These are phyloP conservation scores for Furcula furcula DNA, from an alignment of 2,888 invertebrate species.

Conservation along the genomic window DNA sequence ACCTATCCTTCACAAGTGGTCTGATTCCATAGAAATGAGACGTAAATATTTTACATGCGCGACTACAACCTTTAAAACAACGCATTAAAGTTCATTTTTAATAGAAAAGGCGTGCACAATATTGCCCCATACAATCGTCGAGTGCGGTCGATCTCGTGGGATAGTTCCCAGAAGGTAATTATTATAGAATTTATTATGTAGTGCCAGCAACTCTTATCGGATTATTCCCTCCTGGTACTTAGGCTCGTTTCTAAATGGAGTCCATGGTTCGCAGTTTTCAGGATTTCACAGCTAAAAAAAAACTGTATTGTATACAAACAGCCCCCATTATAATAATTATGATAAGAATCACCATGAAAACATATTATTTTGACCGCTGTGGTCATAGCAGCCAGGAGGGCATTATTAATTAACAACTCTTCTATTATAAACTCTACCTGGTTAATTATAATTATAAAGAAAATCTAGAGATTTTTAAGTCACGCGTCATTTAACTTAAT, in stretches of 20 bases:
- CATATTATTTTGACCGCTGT: no score
- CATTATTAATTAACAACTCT: no score
- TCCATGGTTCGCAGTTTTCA: no score
- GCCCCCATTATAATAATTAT: no score
- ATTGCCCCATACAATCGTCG: slow-evolving; percentile 35
- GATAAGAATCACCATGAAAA: no score
- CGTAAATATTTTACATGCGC: slow-evolving; percentile 4
- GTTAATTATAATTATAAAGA: no score
- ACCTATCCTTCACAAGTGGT: slow-evolving; percentile 23
- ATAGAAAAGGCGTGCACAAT: slow-evolving; percentile 4
- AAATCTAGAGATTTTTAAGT: no score
- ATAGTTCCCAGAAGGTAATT: slow-evolving; percentile 60
- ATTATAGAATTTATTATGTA: slow-evolving; percentile 33
- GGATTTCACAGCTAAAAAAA: no score
- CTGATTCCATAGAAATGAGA: slow-evolving; percentile 28
- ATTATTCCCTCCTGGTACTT: slow-evolving; percentile 50
- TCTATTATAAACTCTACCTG: no score
- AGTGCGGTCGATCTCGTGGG: slow-evolving; percentile 61
- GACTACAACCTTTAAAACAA: slow-evolving; percentile 4
- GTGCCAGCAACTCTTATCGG: slow-evolving; percentile 42
- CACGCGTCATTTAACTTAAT: no score
- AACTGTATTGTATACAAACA: no score
- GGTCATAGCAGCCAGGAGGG: no score
- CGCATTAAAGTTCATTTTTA: slow-evolving; percentile 14
- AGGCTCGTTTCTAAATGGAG: slow-evolving; percentile 5